Evolutionary conservation across 2,113 vertebrate species (phyloP).

Genomic region (Scytalopus superciliaris): DNA sequence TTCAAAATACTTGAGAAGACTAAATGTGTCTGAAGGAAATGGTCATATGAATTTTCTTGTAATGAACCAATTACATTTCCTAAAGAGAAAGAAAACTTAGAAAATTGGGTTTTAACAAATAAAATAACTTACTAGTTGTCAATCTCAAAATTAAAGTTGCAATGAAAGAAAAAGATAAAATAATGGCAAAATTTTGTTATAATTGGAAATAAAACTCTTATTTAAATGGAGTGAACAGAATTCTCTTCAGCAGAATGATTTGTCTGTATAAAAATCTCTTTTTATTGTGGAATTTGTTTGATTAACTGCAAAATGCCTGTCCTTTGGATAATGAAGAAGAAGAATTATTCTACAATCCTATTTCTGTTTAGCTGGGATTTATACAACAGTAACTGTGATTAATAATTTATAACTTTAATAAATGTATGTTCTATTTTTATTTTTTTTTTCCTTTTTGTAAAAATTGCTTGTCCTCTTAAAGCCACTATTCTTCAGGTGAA

Average conservation of each 20-base stretch:
- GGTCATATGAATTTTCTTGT: background rate
- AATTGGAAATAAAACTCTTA: background rate
- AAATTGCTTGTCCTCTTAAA: background rate
- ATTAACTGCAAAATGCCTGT: slow-evolving; percentile 44
- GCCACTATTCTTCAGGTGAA: background rate
- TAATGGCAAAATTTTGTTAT: background rate
- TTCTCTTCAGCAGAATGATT: slow-evolving; percentile 6
- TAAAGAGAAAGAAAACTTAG: background rate
- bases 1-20: background rate
- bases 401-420: slow-evolving; percentile 18
- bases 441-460: background rate
- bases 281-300: slow-evolving; percentile 35
- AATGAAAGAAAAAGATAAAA: background rate
- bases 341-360: slow-evolving; percentile 28
- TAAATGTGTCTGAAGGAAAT: background rate
- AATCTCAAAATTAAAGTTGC: slow-evolving; percentile 3
- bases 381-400: background rate
- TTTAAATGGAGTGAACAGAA: slow-evolving; percentile 2
- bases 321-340: slow-evolving; percentile 17
- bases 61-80: background rate
- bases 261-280: background rate
- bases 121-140: background rate
- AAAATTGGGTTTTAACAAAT: background rate
- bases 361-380: background rate
- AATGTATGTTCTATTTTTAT: background rate